Conservation (phyloP, 2,888 invertebrate species). For the Ochropacha duplaris region DNA sequence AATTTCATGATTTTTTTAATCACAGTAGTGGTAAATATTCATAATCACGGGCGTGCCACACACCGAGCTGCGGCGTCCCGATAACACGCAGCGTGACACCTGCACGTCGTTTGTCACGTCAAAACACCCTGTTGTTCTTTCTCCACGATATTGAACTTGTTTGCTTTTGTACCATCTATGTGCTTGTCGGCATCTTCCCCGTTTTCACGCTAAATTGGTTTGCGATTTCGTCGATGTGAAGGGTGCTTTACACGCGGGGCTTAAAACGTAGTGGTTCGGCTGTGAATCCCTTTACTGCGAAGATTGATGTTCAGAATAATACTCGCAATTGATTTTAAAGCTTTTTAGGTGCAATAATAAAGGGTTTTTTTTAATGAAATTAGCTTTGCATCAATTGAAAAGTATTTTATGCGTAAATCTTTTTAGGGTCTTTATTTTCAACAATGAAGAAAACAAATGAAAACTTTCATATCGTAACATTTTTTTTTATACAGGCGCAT, state of each 20-base stretch:
- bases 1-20: neutral
- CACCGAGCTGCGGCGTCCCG: constrained; percentile 41
- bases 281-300: constrained; percentile 33
- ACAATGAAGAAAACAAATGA: no score
- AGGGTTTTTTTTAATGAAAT: neutral
- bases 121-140: constrained; percentile 54
- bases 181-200: constrained; percentile 44
- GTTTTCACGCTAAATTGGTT: constrained; percentile 61
- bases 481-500: no score
- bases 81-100: constrained; percentile 63
- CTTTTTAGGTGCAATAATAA: neutral
- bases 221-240: constrained; percentile 39
- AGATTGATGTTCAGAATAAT: constrained; percentile 38
- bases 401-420: no score
- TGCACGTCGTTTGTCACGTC: constrained; percentile 77
- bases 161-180: constrained; percentile 50
- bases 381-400: no score
- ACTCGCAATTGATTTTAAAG: constrained; percentile 11
- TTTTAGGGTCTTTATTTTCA: no score
- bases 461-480: no score
- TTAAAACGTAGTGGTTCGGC: constrained; percentile 40
- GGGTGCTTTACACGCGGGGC: constrained; percentile 28
- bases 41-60: constrained; percentile 29
- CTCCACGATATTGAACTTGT: constrained; percentile 53
- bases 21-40: constrained; percentile 27